Evolutionary conservation across 2,113 vertebrate species (phyloP).

Genomic region (Ammospiza caudacuta): DNA sequence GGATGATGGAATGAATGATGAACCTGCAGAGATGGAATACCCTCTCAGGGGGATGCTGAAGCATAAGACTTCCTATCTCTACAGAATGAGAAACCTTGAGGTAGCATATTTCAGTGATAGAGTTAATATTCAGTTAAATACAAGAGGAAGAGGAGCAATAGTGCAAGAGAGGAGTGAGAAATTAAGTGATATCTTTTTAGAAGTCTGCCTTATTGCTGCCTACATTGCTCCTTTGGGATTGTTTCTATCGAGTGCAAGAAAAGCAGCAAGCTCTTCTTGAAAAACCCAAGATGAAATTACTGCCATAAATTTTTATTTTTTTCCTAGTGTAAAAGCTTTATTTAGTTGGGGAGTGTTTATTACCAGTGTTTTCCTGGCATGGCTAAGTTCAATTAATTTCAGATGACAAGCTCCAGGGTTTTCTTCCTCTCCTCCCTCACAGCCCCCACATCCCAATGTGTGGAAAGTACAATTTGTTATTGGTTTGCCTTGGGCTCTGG

Average conservation of each 20-base stretch:
- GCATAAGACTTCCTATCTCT: not conserved
- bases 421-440: not conserved
- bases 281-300: conserved; percentile 78
- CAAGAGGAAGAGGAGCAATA: conserved; percentile 56
- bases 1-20: not conserved
- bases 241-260: conserved; percentile 71
- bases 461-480: conserved; percentile 74
- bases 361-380: conserved; percentile 72
- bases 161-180: conserved; percentile 70
- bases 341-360: conserved; percentile 78
- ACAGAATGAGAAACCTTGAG: not conserved
- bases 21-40: not conserved
- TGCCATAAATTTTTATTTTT: conserved; percentile 73
- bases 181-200: conserved; percentile 78
- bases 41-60: not conserved
- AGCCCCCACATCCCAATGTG: conserved; percentile 18
- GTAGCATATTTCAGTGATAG: conserved; percentile 33
- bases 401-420: conserved; percentile 69
- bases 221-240: conserved; percentile 77
- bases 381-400: conserved; percentile 78
- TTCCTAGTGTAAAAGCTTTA: conserved; percentile 71
- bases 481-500: conserved; percentile 78
- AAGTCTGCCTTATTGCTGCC: conserved; percentile 76
- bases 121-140: conserved; percentile 70
- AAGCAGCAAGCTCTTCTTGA: conserved; percentile 76